Evolutionary conservation across 30 jellyfish, hydroid and myxozoan species (phyloP), one percentile per base, ranked within the genome.

Genomic region (Rhopilema esculentum): DNA sequence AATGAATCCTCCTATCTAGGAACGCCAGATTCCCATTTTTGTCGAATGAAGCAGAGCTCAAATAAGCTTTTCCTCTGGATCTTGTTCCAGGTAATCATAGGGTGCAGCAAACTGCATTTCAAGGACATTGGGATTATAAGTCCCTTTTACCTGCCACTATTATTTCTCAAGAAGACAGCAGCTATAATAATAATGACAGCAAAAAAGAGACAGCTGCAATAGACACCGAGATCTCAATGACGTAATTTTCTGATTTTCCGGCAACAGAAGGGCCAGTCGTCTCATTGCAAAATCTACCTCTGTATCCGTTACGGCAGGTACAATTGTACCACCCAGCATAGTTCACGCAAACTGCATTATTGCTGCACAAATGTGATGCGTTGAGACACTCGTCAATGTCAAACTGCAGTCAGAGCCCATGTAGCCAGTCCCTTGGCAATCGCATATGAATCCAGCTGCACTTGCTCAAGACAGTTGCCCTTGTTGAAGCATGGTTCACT

Each of bases 81-180:
- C 97, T 62, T 32, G 88, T 61, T 79, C 84, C 40, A 88, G 71
- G 72, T 27, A 88, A 48, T 79, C 73, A 73, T 72, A 73, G 49
- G 91, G 91, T 21, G 97, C 40, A 65, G 92, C 92, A 25, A 88
- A 71, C 72, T 88, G 97, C 91, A 88, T 48, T 51, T 88, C 97
- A 20, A 88, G 79, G 31, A 64, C 92, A 63, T 73, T 79, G 19
- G 97, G 91, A 16, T 80, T 88, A 69, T 88, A 88, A 9, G 24
- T 84, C 16, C 97, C 97, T 27, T 88, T 75, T 16, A 21, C 53
- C 72, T 88, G 1, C 91, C 88, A 49, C 90, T 63, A 49, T 72
- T 79, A n/a, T 63, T 88, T 25, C 92, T 78, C 80, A 29, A 26
- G 49, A 67, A 71, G 27, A 29, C 61, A 30, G 66, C 88, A 69